Base-by-base conservation (phyloP, 2,797 vertebrate species). In the Xenopus petersii region DNA sequence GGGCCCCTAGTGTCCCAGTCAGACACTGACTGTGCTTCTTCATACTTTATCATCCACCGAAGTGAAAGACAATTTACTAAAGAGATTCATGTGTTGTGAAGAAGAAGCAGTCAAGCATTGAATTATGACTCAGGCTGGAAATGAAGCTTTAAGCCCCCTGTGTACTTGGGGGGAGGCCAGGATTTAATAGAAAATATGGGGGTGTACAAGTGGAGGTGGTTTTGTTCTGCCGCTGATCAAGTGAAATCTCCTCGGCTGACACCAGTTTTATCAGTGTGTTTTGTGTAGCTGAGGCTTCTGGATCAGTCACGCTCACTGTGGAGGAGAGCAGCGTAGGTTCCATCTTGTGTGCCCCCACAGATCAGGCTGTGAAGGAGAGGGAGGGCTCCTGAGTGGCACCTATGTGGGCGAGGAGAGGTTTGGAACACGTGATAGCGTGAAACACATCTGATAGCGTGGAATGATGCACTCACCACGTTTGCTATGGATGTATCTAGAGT, bases 301-400 rank as follows among this genome's bases (percentile, higher is more conserved):
- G n/a, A 58, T 48, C 71, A 69, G 76, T 79, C 76, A 74, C 76
- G 61, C 71, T 73, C 12, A 5, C 42, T 78, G 71, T 78, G 75
- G 75, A 70, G 75, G 71, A 73, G 70, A 69, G 24, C 75, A 4
- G 71, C 42, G 76, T 79, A 71, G 76, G 76, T 49, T 73, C 76
- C 12, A 47, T 69, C 51, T 60, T 69, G 21, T 65, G 24, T 60
- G 36, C 71, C 71, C 66, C 71, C 76, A 60, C 71, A 74, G 26
- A 61, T 73, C 75, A 42, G 71, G 65, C 75, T 73, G 75, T 69
- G 63, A 67, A 67, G 17, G 30, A 54, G 47, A 42, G 75, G 17
- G 69, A 64, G 75, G 26, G 71, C 47, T 59, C 36, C 24, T 59
- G 61, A 64, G 71, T 78, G 71, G 71, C 65, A 67, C 42, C 24